These are phyloP conservation scores for Poecilia wingei DNA, from an alignment of 2,797 vertebrate species.

Conservation along the genomic window DNA sequence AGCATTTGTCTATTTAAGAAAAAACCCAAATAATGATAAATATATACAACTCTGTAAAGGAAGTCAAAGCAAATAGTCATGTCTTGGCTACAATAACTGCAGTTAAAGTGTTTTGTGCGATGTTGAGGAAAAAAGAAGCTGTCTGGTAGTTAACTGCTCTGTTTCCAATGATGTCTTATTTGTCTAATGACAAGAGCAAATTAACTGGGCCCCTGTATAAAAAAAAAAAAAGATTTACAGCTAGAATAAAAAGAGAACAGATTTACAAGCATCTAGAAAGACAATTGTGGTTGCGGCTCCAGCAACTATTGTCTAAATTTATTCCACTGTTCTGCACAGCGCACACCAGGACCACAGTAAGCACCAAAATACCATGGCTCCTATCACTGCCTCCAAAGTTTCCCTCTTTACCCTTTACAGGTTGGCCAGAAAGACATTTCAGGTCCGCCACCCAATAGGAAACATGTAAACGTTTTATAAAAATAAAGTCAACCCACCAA, in stretches of 20 bases:
- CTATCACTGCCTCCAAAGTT: constrained; percentile 54
- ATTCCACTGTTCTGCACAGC: constrained; percentile 54
- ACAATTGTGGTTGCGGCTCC: constrained; percentile 45
- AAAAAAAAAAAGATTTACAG: constrained; percentile 39
- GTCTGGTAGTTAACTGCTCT: constrained; percentile 33
- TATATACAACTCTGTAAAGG: constrained; percentile 63
- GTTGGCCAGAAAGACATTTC: constrained; percentile 65
- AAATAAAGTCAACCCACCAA: constrained; percentile 71
- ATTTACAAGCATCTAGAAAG: constrained; percentile 51
- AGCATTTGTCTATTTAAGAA: not conserved
- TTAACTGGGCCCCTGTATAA: constrained; percentile 20
- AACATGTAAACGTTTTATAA: constrained; percentile 79
- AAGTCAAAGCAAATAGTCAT: constrained; percentile 52
- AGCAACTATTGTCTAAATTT: constrained; percentile 54
- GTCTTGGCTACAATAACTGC: constrained; percentile 71
- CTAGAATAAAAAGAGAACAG: constrained; percentile 30
- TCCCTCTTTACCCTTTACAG: constrained; percentile 53
- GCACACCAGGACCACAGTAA: constrained; percentile 71
- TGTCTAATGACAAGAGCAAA: constrained; percentile 26
- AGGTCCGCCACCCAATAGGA: constrained; percentile 63
- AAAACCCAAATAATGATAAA: constrained; percentile 37
- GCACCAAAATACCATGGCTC: constrained; percentile 66
- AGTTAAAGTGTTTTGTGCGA: constrained; percentile 81
- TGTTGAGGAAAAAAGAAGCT: constrained; percentile 49
- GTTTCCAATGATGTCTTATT: constrained; percentile 30